Conservation (phyloP, 2,888 invertebrate genomes). For the Tridacna gigas region DNA sequence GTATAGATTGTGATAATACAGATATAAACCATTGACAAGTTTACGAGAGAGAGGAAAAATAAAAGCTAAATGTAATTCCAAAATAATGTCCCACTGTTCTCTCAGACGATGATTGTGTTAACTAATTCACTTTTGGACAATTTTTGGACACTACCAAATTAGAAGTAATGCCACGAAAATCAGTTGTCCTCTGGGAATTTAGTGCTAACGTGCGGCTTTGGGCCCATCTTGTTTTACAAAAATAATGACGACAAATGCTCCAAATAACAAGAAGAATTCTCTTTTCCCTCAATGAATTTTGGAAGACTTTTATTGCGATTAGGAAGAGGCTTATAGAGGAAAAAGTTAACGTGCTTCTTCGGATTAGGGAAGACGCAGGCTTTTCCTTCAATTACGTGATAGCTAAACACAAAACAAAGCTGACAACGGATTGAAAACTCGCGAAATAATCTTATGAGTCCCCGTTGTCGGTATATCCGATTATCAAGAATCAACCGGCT, state of each 20-base stretch:
- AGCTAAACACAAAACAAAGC: constrained; percentile 46
- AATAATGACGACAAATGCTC: too few relatives aligned
- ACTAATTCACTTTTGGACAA: not conserved
- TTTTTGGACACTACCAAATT: not conserved
- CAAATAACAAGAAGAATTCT: too few relatives aligned
- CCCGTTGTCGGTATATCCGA: constrained; percentile 55
- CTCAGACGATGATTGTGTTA: not conserved
- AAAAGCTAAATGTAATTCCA: constrained; percentile 24
- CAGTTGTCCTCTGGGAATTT: too few relatives aligned
- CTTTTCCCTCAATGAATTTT: too few relatives aligned
- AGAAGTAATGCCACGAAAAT: too few relatives aligned
- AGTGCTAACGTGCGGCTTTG: too few relatives aligned
- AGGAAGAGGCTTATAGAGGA: not conserved
- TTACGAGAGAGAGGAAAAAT: not conserved
- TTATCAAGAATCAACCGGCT: constrained; percentile 49
- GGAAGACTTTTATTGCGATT: too few relatives aligned
- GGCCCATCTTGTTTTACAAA: too few relatives aligned
- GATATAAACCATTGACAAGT: constrained; percentile 3
- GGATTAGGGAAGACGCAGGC: constrained; percentile 45
- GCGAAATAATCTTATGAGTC: constrained; percentile 52
- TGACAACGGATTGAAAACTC: constrained; percentile 25
- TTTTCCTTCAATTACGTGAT: constrained; percentile 62
- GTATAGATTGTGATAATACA: not conserved
- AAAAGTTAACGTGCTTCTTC: constrained; percentile 14
- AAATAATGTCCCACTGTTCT: constrained; percentile 8